Percentiles rank a stretch among this genome's conserved stretches.
phyloP scores from a whole-genome alignment of 2,113 vertebrate species.

The Pelodiscus sinensis region DNA sequence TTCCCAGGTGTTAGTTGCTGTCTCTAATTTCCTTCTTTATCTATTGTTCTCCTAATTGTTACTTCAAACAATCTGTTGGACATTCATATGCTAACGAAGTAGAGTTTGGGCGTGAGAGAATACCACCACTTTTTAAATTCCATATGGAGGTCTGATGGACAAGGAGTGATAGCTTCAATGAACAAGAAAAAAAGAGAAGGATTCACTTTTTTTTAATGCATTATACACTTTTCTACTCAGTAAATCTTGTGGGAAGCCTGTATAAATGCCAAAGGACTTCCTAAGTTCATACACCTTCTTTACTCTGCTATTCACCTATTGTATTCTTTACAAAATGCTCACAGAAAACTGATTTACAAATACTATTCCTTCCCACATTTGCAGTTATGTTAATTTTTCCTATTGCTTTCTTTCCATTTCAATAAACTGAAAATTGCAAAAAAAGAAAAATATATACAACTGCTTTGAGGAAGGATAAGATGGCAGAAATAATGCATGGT shows the following conservation, averaged over 20 bases:
- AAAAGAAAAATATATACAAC: background rate
- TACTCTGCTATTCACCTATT: constrained; percentile 7
- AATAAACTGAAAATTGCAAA: background rate
- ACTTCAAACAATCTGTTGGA: constrained; percentile 62
- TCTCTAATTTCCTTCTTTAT: constrained; percentile 62
- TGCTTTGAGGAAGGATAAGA: background rate
- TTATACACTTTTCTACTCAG: constrained; percentile 54
- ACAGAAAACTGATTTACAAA: background rate
- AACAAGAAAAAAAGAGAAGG: constrained; percentile 62
- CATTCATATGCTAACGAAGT: constrained; percentile 73
- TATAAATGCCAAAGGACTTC: background rate
- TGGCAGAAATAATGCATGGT: background rate
- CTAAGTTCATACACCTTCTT: constrained; percentile 18
- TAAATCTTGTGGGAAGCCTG: constrained; percentile 45
- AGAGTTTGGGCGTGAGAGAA: constrained; percentile 59
- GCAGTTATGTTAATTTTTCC: background rate
- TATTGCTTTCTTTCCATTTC: background rate
- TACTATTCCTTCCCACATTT: background rate
- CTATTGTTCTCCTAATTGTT: constrained; percentile 70
- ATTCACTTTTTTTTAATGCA: constrained; percentile 57
- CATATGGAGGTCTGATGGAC: constrained; percentile 60
- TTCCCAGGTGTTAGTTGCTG: constrained; percentile 69
- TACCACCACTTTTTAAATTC: constrained; percentile 64
- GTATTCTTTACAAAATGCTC: background rate
- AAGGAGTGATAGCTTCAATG: constrained; percentile 66